phyloP scores from a whole-genome alignment of 2,797 vertebrate species.

The Mus minutoides region DNA sequence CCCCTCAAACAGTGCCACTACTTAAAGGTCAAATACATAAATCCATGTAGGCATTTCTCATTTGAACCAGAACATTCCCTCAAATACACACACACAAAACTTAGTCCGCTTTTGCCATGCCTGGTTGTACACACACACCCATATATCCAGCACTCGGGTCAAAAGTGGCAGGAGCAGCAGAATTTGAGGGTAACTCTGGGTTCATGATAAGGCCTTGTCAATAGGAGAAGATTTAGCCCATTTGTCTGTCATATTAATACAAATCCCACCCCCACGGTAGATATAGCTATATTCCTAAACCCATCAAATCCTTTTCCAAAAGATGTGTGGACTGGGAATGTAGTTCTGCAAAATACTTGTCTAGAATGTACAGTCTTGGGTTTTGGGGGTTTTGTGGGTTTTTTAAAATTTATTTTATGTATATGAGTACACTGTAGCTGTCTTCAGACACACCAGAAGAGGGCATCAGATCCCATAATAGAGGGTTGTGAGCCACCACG shows the following conservation, averaged over 20 bases:
- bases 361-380: background rate
- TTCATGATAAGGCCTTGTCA: background rate
- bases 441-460: no score
- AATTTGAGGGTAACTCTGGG: background rate
- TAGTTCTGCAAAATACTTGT: background rate
- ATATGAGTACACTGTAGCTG: no score
- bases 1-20: background rate
- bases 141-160: background rate
- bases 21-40: background rate
- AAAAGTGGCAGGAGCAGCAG: background rate
- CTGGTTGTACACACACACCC: background rate
- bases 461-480: no score
- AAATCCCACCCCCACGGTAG: background rate
- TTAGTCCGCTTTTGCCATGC: background rate
- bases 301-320: slow-evolving; percentile 23
- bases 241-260: slow-evolving; percentile 61
- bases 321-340: background rate
- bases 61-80: background rate
- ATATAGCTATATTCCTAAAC: background rate
- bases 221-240: slow-evolving; percentile 13
- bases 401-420: no score
- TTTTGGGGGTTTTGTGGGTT: background rate
- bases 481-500: no score
- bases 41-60: background rate
- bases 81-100: background rate